Evolutionary conservation across 2,797 vertebrate genomes (phyloP).

Genomic region (Galaxias olidus): DNA sequence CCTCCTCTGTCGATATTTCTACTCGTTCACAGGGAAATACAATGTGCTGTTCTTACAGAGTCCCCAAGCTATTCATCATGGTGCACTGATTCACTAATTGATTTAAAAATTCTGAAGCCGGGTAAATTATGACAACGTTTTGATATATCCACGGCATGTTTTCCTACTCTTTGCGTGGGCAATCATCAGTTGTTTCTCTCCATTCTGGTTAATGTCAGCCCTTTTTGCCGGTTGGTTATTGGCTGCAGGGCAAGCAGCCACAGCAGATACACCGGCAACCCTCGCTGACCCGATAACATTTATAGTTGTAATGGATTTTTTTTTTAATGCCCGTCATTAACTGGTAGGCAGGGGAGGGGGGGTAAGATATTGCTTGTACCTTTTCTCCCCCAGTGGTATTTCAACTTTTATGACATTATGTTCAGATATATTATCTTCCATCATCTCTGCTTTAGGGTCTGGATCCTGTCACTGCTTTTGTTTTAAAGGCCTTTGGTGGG

Average conservation of each 20-base stretch:
- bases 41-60: too few species aligned
- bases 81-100: too few species aligned
- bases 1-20: too few species aligned
- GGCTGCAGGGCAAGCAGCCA: slow-evolving; percentile 50
- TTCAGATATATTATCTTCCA: slow-evolving; percentile 77
- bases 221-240: slow-evolving; percentile 54
- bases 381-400: slow-evolving; percentile 78
- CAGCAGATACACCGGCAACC: slow-evolving; percentile 67
- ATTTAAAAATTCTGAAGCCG: too few species aligned
- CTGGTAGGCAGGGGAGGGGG: slow-evolving; percentile 70
- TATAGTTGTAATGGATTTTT: slow-evolving; percentile 85
- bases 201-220: slow-evolving; percentile 10
- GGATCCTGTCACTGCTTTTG: slow-evolving; percentile 55
- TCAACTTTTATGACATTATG: slow-evolving; percentile 82
- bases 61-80: too few species aligned
- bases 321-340: slow-evolving; percentile 84
- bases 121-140: too few species aligned
- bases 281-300: slow-evolving; percentile 83
- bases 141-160: too few species aligned
- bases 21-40: too few species aligned
- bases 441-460: slow-evolving; percentile 76
- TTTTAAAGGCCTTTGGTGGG: slow-evolving; percentile 66
- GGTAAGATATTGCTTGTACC: slow-evolving; percentile 72
- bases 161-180: too few species aligned
- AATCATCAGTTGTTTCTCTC: slow-evolving; percentile 1